Percentiles rank a stretch among this genome's conserved stretches.
Conservation (phyloP, 1,140 invertebrate genomes). For the Apis cerana region DNA sequence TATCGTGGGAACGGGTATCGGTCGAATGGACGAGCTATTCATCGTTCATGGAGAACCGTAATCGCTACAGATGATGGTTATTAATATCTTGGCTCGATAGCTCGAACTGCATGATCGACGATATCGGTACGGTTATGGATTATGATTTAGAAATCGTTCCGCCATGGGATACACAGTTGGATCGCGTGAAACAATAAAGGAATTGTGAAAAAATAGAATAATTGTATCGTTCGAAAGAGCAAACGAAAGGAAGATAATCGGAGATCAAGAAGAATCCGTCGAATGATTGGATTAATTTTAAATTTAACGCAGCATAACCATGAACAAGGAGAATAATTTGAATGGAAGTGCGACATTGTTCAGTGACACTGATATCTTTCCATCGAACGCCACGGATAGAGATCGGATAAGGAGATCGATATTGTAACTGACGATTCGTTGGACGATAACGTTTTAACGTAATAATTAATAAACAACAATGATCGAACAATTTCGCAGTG, state of each 20-base stretch:
- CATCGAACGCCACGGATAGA: slow-evolving; percentile 11
- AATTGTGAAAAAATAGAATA: too few relatives aligned
- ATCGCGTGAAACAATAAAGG: slow-evolving; percentile 17
- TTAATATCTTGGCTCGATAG: slow-evolving; percentile 34
- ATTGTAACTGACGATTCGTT: background rate
- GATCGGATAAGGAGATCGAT: slow-evolving; percentile 7
- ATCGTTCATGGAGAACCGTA: slow-evolving; percentile 35
- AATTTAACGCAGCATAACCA: background rate
- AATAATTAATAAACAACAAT: slow-evolving; percentile 43
- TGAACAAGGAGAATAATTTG: background rate
- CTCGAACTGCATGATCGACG: slow-evolving; percentile 36
- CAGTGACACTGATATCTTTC: background rate
- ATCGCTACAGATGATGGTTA: slow-evolving; percentile 41
- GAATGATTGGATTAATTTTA: too few relatives aligned
- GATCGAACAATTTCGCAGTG: background rate
- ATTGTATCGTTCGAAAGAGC: too few relatives aligned
- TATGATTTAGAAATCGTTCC: slow-evolving; percentile 19
- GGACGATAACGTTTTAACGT: slow-evolving; percentile 24
- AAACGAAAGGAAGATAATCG: too few relatives aligned
- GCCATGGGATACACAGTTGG: background rate
- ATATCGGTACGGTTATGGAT: slow-evolving; percentile 21
- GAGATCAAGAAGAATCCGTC: too few relatives aligned
- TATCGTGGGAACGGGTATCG: slow-evolving; percentile 60
- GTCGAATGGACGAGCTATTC: slow-evolving; percentile 51
- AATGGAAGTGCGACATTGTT: background rate